Conservation (phyloP, 2,113 vertebrate genomes). For the Pantherophis guttatus region DNA sequence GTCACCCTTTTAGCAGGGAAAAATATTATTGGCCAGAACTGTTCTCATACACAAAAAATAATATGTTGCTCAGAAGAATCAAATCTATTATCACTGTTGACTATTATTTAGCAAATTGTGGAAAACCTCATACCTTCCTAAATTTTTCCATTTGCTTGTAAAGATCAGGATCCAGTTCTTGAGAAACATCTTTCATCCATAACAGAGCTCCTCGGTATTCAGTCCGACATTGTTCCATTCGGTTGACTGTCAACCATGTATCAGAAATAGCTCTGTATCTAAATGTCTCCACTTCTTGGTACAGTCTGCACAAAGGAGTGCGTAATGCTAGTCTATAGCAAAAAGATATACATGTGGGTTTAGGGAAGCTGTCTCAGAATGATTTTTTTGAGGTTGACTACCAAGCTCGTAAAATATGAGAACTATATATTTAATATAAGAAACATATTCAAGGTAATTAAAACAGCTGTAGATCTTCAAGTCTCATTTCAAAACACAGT, state of each 20-base stretch:
- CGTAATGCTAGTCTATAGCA: conserved; percentile 81
- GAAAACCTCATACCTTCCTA: conserved; percentile 82
- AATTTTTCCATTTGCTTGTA: conserved; percentile 98
- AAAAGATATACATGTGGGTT: not conserved
- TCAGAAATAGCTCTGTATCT: conserved; percentile 93
- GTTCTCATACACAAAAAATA: conserved; percentile 50
- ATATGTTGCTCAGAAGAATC: conserved; percentile 46
- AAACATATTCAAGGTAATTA: not conserved
- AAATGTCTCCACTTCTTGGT: conserved; percentile 97
- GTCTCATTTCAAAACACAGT: not conserved
- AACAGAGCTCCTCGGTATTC: conserved; percentile 92
- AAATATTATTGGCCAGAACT: conserved; percentile 40
- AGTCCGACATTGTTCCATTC: conserved; percentile 93
- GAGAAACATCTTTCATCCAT: conserved; percentile 99
- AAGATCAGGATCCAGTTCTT: conserved; percentile 94
- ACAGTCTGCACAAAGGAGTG: conserved; percentile 85
- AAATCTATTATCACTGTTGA: conserved; percentile 43
- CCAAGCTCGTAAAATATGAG: not conserved
- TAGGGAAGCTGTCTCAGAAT: not conserved
- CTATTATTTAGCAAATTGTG: conserved; percentile 15
- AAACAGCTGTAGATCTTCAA: not conserved
- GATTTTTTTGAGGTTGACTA: not conserved
- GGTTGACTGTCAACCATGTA: conserved; percentile 94
- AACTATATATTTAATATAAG: not conserved
- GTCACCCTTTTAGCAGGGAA: conserved; percentile 34